Evolutionary conservation across 2,888 invertebrate genomes (phyloP), one percentile per base, ranked within the genome.

Genomic region (Epistrophe grossulariae): DNA sequence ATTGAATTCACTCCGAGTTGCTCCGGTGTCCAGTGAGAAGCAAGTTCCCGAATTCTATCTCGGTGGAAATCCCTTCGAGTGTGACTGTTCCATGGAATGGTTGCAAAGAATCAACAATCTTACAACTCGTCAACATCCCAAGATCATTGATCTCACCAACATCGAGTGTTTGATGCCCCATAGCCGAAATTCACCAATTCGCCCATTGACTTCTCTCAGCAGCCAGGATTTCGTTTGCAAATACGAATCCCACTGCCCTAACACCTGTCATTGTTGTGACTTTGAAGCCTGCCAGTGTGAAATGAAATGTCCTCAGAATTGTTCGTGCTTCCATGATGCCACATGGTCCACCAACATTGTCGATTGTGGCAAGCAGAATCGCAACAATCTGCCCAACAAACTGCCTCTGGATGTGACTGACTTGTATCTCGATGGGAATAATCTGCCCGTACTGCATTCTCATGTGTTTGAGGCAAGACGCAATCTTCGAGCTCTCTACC

Each of bases 21-120:
- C 96, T n/a, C 94, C 95, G 73, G 95, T 97, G 89, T 94, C 94
- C 64, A 88, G 81, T 19, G 96, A 96, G 89, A 96, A 96, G 91
- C 94, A 95, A 0, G 94, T 97, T 89, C 97, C 98, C 0, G 97
- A 98, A 92, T 97, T 98, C 93, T 98, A 97, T 92, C 94, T 98
- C 89, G 98, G 97, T 88, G 97, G 97, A 64, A 99, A 99, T 93
- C 98, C 98, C 15, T 97, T 98, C 93, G 96, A 97, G 90, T 99
- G 98, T 93, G 98, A 98, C 92, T 98, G 99, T 93, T 96, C 96
- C 88, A 97, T 98, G 97, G 98, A 98, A 92, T 99, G 98, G 98
- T 93, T 98, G 90, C 97, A 97, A 89, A 95, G 96, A 78, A 96
- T 98, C 93, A 98, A 98, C 93, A 97, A 97, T 93, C 95, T 97